Evolutionary conservation across 2,888 invertebrate species (phyloP).

Genomic region (Aelia acuminata): DNA sequence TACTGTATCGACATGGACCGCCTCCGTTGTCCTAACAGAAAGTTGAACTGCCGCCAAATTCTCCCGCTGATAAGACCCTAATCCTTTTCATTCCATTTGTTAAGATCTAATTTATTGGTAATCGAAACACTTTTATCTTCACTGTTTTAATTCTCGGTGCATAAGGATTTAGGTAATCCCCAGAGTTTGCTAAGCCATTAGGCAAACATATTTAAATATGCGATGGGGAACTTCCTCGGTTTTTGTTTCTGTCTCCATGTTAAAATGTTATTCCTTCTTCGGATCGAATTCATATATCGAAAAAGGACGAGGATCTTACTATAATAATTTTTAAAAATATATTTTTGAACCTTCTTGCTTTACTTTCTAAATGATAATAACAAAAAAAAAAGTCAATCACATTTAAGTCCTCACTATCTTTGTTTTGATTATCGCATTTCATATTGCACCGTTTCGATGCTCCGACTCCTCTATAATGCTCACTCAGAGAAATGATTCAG

Average conservation of each 20-base stretch:
- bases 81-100: neutral
- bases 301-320: too few species aligned
- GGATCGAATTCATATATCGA: too few species aligned
- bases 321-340: too few species aligned
- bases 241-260: neutral
- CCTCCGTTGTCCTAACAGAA: neutral
- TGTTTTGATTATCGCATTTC: too few species aligned
- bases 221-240: neutral
- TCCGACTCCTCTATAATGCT: too few species aligned
- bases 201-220: neutral
- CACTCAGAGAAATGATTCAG: too few species aligned
- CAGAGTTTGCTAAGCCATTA: neutral
- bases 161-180: neutral
- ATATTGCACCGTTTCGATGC: too few species aligned
- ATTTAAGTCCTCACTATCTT: too few species aligned
- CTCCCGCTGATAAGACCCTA: neutral
- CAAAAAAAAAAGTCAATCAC: too few species aligned
- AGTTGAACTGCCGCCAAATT: neutral
- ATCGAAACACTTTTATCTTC: neutral
- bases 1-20: neutral
- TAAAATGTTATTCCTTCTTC: neutral
- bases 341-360: too few species aligned
- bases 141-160: constrained; percentile 9
- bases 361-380: too few species aligned
- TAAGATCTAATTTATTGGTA: neutral